phyloP scores from a whole-genome alignment of 2,888 invertebrate genomes.

The Cactoblastis cactorum region DNA sequence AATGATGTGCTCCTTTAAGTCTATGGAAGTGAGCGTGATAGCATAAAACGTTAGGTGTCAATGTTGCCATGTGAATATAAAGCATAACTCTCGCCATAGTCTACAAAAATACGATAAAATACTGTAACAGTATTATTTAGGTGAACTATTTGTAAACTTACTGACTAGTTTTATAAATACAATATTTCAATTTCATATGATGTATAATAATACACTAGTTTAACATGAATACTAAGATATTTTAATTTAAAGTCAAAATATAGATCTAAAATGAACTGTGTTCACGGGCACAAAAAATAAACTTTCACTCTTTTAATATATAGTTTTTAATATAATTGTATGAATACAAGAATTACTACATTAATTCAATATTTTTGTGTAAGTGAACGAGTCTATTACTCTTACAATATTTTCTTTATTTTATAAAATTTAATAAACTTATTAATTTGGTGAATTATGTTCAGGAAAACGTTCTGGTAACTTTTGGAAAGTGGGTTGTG shows the following conservation, averaged over 20 bases:
- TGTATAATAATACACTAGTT: neutral
- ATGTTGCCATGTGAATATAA: too few relatives aligned
- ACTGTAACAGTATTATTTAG: neutral
- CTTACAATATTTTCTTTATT: neutral
- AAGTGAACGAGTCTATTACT: too few relatives aligned
- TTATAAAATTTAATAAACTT: neutral
- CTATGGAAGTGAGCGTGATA: too few relatives aligned
- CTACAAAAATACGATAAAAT: neutral
- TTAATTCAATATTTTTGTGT: too few relatives aligned
- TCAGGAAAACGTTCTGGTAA: neutral
- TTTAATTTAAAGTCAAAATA: neutral
- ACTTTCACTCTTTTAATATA: too few relatives aligned
- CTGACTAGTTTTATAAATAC: conserved; percentile 68
- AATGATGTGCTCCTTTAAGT: too few relatives aligned
- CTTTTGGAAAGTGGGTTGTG: neutral
- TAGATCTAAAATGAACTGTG: neutral
- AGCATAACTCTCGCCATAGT: neutral
- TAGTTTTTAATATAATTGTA: too few relatives aligned
- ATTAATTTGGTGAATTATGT: neutral
- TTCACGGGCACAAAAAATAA: neutral
- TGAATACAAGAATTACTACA: too few relatives aligned
- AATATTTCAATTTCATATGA: conserved; percentile 24
- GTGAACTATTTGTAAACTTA: conserved; percentile 44
- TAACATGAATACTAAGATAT: neutral
- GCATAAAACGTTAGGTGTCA: too few relatives aligned